Base-by-base conservation (phyloP, 1,140 invertebrate genomes). In the Zelostemma sp. region DNA sequence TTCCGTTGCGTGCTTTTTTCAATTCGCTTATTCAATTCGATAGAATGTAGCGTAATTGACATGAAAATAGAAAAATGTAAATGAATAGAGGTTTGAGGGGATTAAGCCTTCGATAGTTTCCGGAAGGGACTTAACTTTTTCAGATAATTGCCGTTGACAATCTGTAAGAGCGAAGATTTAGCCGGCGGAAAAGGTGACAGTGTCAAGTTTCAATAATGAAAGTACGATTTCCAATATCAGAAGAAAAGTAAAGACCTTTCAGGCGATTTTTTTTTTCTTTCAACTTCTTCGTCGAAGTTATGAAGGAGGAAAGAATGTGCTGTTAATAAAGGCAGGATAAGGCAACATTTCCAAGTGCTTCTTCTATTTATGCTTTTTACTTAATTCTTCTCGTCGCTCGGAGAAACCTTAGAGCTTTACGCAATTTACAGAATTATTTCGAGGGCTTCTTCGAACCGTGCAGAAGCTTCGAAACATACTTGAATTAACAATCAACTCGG, bases 401-500 rank as follows among this genome's bases (percentile, higher is more conserved):
- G 16, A 38, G 49, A 53, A 53, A 21, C 49, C 49, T 53, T 53
- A 19, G 50, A 41, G 14, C 45, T 66, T 59, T 19, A 55, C 66
- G 66, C 67, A 63, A 49, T 55, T 49, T 28, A 40, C 57, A 46
- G 46, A 71, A 71, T 70, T 64, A 70, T 70, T 61, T 65, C 53
- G 57, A 61, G 51, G 56, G 55, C 47, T 56, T 61, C 17, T 57
- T 9, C 18, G 47, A 21, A 48, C 21, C 35, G n/a, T 47, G 18
- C 17, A 61, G 53, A 56, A 47, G 63, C 47, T 56, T 19, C 62
- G 11, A 68, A 46, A 60, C 51, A 54, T 72, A 72, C 64, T 72
- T 73, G 66, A 73, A 73, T 73, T 73, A 73, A 73, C 70, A 73
- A 73, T 73, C 70, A 73, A 68, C 70, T 66, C 62, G 46, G 62